Evolutionary conservation across 2,113 vertebrate species (phyloP), one percentile per base, ranked within the genome.

Genomic region (Opisthocomus hoazin): DNA sequence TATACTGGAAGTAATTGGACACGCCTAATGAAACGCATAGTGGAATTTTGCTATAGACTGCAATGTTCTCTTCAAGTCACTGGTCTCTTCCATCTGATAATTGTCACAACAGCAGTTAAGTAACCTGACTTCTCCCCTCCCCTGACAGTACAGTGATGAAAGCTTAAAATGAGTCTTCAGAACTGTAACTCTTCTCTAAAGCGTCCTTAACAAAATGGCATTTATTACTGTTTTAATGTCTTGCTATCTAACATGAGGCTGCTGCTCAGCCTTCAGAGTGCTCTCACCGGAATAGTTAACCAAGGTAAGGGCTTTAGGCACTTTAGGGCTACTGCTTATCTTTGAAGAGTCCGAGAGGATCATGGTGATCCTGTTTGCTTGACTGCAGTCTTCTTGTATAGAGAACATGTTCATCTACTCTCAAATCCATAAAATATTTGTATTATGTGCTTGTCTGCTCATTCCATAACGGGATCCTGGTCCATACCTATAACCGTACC

Each of bases 1-100:
- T 78, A 48, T 81, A 36, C 66, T 96, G 93, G 84, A 95, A 96
- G 66, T 96, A 96, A 97, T 93, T 91, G 84, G 94, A 83, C 94
- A 94, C 94, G 86, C 96, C 95, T 93, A 91, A 48, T 78, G 65
- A 79, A 73, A 96, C 74, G 76, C 65, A 32, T 5, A 30, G 78
- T 87, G 78, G 93, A 95, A 95, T 95, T 88, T 94, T 91, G 70
- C 80, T 50, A 11, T 81, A 87, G 87, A 43, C 66, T 68, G 94
- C 89, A 94, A 92, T 86, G 90, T 95, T 96, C 87, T 93, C 27
- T 93, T 70, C 79, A 89, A 63, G 48, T 66, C 68, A 73, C 39
- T 93, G 56, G 60, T 91, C 86, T 93, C 57, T 89, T 92, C 87
- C 63, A 87, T 73, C 87, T 93, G 43, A 43, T 82, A 93, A 92